Conservation (phyloP, 2,888 invertebrate species). For the Protophormia terraenovae region DNA sequence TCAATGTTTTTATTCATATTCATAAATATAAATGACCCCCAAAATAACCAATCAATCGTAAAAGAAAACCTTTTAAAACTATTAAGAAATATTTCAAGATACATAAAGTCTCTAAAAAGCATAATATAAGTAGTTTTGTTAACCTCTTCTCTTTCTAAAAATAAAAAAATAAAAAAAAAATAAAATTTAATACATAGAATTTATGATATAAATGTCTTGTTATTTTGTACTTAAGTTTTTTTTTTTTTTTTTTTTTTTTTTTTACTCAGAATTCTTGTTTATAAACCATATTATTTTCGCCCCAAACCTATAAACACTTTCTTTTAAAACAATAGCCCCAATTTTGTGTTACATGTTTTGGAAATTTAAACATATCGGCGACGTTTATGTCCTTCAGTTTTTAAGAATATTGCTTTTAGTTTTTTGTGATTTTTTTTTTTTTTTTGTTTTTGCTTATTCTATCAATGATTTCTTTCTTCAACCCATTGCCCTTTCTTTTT, state of each 20-base stretch:
- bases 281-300: constrained; percentile 8
- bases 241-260: neutral
- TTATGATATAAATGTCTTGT: constrained; percentile 37
- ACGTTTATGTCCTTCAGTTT: constrained; percentile 58
- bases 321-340: constrained; percentile 37
- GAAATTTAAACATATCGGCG: constrained; percentile 39
- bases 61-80: constrained; percentile 20
- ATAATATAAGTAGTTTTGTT: too few species aligned
- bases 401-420: constrained; percentile 39
- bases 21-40: constrained; percentile 33
- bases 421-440: neutral
- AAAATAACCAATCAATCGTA: constrained; percentile 22
- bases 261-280: constrained; percentile 16
- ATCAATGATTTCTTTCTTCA: neutral
- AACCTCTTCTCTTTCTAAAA: neutral
- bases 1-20: neutral
- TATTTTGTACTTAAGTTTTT: constrained; percentile 25
- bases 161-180: too few species aligned
- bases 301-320: neutral
- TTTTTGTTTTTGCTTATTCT: neutral
- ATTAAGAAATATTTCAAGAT: neutral
- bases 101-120: neutral
- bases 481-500: neutral
- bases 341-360: constrained; percentile 5
- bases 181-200: constrained; percentile 8